Base-by-base conservation (phyloP, 2,888 invertebrate species). In the Ennomos fuscantarius region DNA sequence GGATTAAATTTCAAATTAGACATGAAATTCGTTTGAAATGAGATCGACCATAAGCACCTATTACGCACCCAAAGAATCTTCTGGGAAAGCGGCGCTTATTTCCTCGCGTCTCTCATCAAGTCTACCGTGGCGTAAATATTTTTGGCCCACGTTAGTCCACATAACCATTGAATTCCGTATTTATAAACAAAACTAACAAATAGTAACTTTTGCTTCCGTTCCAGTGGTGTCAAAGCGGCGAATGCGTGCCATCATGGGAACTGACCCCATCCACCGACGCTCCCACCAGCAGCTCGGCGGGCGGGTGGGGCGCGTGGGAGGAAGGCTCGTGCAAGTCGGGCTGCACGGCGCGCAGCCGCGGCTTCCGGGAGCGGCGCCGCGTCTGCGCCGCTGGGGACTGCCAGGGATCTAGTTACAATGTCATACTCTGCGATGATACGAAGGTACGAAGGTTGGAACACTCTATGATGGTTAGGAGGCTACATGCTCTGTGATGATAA, bases 171-270 rank as follows among this genome's bases (percentile, higher is more conserved):
- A 24, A 24, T 6, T 6, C 24, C n/a, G n/a, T n/a, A n/a, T n/a
- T n/a, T n/a, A n/a, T n/a, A n/a, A n/a, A n/a, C n/a, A n/a, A n/a
- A n/a, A n/a, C n/a, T n/a, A n/a, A 24, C 24, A 24, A 24, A 24
- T 3, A 6, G 6, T 24, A 24, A 24, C 5, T 24, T 24, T 24
- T 24, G 24, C 24, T 24, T 5, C 24, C 24, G 24, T 70, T 75
- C 40, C 79, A 95, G 94, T 94, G 95, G 93, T 95, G 95, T 77
- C 93, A 93, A 81, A 94, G 94, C 11, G 95, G 95, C 1, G 91
- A 93, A 50, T 95, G 95, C 70, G 89, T 94, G 10, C 81, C 84
- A 0, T 70, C 81, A n/a, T 89, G 79, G 44, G 72, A 80, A 2
- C 69, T 69, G 0, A 69, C 80, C 1, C 55, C 73, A 0, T 64